These are phyloP conservation scores for Lydus trimaculatus DNA, from an alignment of 2,888 invertebrate genomes.

Conservation along the genomic window DNA sequence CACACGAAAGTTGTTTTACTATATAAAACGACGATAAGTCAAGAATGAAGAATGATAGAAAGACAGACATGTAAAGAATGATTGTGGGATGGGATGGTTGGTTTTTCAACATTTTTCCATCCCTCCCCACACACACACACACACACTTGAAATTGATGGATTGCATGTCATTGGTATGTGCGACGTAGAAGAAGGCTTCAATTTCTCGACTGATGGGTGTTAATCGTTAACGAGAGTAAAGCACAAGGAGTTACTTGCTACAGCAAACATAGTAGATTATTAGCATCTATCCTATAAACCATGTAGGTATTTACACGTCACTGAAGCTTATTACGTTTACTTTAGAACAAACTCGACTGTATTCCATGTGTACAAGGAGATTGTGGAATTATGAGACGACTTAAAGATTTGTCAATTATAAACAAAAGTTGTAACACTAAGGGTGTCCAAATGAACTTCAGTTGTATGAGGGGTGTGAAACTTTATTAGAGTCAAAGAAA, in stretches of 20 bases:
- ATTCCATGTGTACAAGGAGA: neutral
- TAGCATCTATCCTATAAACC: constrained; percentile 14
- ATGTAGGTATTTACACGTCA: constrained; percentile 16
- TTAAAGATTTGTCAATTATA: neutral
- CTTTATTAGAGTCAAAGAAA: too few species aligned
- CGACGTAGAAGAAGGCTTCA: constrained; percentile 19
- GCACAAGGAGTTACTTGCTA: constrained; percentile 13
- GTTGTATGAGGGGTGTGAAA: neutral
- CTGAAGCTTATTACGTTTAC: constrained; percentile 8
- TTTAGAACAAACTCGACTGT: neutral
- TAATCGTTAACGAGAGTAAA: constrained; percentile 29
- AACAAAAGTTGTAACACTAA: neutral
- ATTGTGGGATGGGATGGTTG: constrained; percentile 11
- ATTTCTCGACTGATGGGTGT: constrained; percentile 19
- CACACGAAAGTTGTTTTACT: constrained; percentile 30
- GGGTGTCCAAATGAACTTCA: neutral
- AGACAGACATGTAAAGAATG: constrained; percentile 39
- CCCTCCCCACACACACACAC: too few species aligned
- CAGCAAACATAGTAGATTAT: constrained; percentile 20
- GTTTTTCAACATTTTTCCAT: constrained; percentile 39
- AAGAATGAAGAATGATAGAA: constrained; percentile 43
- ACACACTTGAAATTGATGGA: constrained; percentile 45
- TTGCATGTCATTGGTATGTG: constrained; percentile 38
- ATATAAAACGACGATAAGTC: constrained; percentile 43
- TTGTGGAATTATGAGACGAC: neutral